A percentile compares a stretch with the other conserved stretches of the same genome.
phyloP scores from a whole-genome alignment of 2,888 invertebrate genomes.

The Pandemis heparana region DNA sequence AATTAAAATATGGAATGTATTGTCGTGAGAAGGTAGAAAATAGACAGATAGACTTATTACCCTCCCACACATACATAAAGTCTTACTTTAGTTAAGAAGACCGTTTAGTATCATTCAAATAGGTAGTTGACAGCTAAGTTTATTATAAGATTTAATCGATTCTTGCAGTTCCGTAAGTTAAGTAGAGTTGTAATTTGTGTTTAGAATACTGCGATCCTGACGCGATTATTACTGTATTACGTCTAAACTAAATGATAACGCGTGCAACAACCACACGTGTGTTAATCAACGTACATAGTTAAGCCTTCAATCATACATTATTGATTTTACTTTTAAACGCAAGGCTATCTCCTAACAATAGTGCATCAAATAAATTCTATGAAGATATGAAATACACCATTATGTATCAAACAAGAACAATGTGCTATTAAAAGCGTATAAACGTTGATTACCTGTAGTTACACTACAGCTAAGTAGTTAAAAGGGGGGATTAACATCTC shows the following conservation, averaged over 20 bases:
- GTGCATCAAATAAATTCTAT: background rate
- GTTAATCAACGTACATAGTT: no score
- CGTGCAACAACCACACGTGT: background rate
- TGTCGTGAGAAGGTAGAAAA: no score
- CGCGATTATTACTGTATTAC: background rate
- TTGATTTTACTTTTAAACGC: slow-evolving; percentile 4
- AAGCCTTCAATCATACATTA: background rate
- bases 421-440: slow-evolving; percentile 10
- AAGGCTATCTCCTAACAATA: slow-evolving; percentile 15
- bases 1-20: no score
- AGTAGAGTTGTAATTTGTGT: background rate
- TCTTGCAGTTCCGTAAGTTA: background rate
- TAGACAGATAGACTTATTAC: no score
- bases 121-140: background rate
- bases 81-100: background rate
- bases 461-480: background rate
- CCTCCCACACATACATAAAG: background rate
- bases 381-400: slow-evolving; percentile 2
- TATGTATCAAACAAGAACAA: slow-evolving; percentile 3
- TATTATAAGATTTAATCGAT: background rate
- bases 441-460: background rate
- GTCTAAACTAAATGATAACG: background rate
- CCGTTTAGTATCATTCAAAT: background rate
- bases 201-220: background rate
- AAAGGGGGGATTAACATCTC: background rate